phyloP scores from a whole-genome alignment of 37 sponge, comb jelly and placozoan genomes.

The Aphrocallistes beatrix region DNA sequence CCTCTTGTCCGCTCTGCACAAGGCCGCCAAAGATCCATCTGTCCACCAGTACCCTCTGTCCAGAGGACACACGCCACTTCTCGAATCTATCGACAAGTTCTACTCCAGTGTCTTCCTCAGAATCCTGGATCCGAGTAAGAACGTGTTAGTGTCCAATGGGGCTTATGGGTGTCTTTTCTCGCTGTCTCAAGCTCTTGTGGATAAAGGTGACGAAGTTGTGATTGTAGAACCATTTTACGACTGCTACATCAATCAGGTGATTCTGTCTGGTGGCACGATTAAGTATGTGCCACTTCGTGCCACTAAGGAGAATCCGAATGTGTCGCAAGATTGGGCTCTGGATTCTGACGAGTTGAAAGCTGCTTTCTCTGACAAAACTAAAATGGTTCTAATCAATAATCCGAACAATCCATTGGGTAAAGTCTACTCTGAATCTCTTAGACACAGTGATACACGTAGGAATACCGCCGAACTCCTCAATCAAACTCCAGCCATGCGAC shows the following conservation, averaged over 20 bases:
- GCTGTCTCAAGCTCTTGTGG: slow-evolving; percentile 49
- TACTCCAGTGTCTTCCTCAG: slow-evolving; percentile 43
- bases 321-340: slow-evolving; percentile 55
- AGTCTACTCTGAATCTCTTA: slow-evolving; percentile 42
- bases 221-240: slow-evolving; percentile 94
- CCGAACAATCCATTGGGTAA: slow-evolving; percentile 93
- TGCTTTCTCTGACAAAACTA: slow-evolving; percentile 76
- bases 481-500: no score
- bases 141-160: slow-evolving; percentile 45
- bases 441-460: no score
- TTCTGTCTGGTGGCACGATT: slow-evolving; percentile 50
- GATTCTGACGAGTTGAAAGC: slow-evolving; percentile 61
- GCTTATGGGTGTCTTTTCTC: slow-evolving; percentile 65
- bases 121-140: slow-evolving; percentile 47
- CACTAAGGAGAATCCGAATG: slow-evolving; percentile 25
- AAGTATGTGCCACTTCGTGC: slow-evolving; percentile 74
- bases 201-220: slow-evolving; percentile 93
- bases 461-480: no score
- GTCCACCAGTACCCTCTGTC: slow-evolving; percentile 75
- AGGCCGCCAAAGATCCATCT: slow-evolving; percentile 28
- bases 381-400: slow-evolving; percentile 69
- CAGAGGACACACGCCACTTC: slow-evolving; percentile 76
- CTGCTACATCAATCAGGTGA: slow-evolving; percentile 70
- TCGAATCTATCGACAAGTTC: slow-evolving; percentile 73
- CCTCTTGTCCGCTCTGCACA: slow-evolving; percentile 53